Conservation (phyloP, 2,797 vertebrate genomes). For the Poecilia velifera region DNA sequence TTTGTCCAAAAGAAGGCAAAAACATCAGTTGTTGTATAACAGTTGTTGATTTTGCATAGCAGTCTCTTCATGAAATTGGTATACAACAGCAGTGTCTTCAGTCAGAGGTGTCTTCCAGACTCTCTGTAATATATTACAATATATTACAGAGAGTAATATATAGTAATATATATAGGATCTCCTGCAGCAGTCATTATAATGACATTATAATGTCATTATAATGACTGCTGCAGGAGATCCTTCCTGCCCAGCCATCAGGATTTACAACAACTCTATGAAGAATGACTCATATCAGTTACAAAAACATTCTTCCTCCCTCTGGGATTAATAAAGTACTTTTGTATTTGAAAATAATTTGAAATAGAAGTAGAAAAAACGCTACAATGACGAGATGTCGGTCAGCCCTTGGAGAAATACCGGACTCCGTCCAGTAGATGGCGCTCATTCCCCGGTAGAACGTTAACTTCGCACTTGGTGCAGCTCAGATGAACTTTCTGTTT, state of each 20-base stretch:
- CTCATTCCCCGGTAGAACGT: not conserved
- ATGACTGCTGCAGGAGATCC: not conserved
- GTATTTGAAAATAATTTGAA: not conserved
- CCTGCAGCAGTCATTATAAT: too few species aligned
- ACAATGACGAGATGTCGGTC: not conserved
- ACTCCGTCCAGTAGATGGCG: conserved; percentile 29
- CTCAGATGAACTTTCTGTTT: not conserved
- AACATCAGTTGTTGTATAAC: too few species aligned
- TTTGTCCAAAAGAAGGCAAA: not conserved
- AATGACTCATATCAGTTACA: not conserved
- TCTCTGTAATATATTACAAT: not conserved
- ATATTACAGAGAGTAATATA: too few species aligned
- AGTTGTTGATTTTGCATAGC: too few species aligned
- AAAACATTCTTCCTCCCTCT: not conserved
- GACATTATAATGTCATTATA: too few species aligned
- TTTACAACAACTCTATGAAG: not conserved
- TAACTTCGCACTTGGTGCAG: not conserved
- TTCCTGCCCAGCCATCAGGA: not conserved
- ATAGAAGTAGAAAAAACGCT: not conserved
- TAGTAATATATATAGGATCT: too few species aligned
- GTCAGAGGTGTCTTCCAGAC: not conserved
- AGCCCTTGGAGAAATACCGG: not conserved
- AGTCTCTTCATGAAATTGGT: not conserved
- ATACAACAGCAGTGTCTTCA: not conserved
- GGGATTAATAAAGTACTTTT: not conserved